phyloP scores from a whole-genome alignment of 2,888 invertebrate genomes.

The Petrolisthes manimaculis region DNA sequence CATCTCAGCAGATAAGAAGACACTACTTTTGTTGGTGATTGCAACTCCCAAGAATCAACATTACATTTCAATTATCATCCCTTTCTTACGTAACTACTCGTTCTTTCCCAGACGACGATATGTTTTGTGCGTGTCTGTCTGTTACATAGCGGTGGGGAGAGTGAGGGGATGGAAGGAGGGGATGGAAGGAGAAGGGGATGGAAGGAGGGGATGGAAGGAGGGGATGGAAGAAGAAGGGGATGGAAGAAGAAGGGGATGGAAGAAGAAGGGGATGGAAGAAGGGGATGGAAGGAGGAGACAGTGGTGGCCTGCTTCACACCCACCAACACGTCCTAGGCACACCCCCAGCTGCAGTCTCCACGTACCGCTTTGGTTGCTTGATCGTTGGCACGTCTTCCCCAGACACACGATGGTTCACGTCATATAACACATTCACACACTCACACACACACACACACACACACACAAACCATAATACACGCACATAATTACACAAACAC shows the following conservation, averaged over 20 bases:
- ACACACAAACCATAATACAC: not conserved
- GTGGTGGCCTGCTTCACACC: too few species aligned
- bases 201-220: conserved; percentile 25
- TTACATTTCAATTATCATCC: too few species aligned
- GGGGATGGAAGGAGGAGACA: too few species aligned
- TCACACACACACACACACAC: conserved; percentile 20
- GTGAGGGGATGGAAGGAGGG: conserved; percentile 14
- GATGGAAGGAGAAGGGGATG: conserved; percentile 23
- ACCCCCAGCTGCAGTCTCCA: not conserved
- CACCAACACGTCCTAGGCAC: not conserved
- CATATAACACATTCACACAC: conserved; percentile 4
- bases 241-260: not conserved
- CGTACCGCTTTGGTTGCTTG: not conserved
- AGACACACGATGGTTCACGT: not conserved
- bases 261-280: not conserved
- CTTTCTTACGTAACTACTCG: too few species aligned
- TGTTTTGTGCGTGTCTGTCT: too few species aligned
- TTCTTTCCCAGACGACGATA: too few species aligned
- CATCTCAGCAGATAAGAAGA: too few species aligned
- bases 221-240: conserved; percentile 16
- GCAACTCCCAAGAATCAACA: too few species aligned
- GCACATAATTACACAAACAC: too few species aligned
- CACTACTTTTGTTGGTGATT: too few species aligned
- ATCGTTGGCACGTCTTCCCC: not conserved
- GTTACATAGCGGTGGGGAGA: not conserved